These are phyloP conservation scores for Pogona vitticeps DNA, from an alignment of 2,113 vertebrate species.

Conservation along the genomic window DNA sequence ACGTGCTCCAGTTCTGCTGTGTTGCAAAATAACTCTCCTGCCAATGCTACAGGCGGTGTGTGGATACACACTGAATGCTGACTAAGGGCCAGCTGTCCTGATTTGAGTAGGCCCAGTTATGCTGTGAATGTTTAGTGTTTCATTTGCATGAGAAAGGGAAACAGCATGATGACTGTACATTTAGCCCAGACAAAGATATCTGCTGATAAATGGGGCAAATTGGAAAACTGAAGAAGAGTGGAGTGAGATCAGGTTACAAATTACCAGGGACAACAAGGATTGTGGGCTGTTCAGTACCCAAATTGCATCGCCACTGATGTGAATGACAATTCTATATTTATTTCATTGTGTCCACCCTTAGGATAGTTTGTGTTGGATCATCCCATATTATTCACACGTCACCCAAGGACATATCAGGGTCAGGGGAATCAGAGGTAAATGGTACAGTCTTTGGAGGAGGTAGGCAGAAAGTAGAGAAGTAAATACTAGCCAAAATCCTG, in stretches of 20 bases:
- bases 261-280: neutral
- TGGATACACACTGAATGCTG: neutral
- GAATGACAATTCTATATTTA: neutral
- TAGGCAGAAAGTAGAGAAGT: no score
- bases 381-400: neutral
- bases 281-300: conserved; percentile 7
- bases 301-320: conserved; percentile 1
- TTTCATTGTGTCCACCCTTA: neutral
- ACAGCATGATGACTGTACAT: neutral
- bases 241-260: conserved; percentile 25
- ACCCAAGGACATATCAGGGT: neutral
- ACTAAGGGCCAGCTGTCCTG: neutral
- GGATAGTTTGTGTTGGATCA: neutral
- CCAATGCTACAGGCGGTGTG: neutral
- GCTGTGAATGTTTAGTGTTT: neutral
- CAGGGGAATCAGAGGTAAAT: neutral
- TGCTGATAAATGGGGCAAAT: neutral
- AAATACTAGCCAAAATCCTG: no score
- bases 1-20: neutral
- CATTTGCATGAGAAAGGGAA: conserved; percentile 14
- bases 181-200: neutral
- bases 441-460: neutral
- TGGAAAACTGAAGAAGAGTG: neutral
- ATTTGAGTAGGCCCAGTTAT: neutral
- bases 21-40: neutral